Percentiles rank a stretch among this genome's conserved stretches.
These are phyloP conservation scores for Synanthedon formicaeformis DNA, from an alignment of 2,888 invertebrate genomes.

Conservation along the genomic window DNA sequence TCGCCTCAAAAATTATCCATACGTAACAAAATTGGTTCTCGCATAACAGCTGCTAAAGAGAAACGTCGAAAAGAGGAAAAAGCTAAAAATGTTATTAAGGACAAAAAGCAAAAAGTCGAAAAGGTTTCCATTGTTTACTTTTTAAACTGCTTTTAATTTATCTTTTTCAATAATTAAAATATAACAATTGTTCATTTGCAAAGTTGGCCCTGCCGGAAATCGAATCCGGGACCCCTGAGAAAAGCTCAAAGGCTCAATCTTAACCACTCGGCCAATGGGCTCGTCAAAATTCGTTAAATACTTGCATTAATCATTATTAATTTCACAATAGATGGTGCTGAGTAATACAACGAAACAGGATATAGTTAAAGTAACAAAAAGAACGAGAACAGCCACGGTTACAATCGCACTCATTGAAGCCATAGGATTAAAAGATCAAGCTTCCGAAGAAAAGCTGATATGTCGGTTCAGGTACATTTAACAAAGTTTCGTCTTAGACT, in stretches of 20 bases:
- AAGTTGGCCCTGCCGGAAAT: no score
- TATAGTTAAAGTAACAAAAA: constrained; percentile 24
- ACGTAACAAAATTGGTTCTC: constrained; percentile 39
- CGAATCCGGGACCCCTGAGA: no score
- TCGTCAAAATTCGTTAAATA: no score
- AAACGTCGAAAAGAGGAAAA: constrained; percentile 26
- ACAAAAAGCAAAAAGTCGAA: constrained; percentile 36
- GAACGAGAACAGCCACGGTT: constrained; percentile 75
- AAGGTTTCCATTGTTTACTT: constrained; percentile 31
- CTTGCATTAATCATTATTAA: no score
- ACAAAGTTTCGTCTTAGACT: no score
- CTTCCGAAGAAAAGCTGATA: constrained; percentile 84
- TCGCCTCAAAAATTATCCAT: constrained; percentile 23
- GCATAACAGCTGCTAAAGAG: constrained; percentile 34
- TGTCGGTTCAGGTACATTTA: constrained; percentile 85
- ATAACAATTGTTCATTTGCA: no score
- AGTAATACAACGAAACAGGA: constrained; percentile 44
- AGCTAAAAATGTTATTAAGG: constrained; percentile 21
- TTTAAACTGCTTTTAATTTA: background rate
- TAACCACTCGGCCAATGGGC: no score
- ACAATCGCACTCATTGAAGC: constrained; percentile 95
- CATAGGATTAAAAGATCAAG: constrained; percentile 82
- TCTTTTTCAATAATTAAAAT: background rate
- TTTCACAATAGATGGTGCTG: constrained; percentile 33
- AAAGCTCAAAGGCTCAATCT: no score